Percentiles rank a stretch among this genome's conserved stretches.
These are phyloP conservation scores for Corythornis vintsioides DNA, from an alignment of 2,113 vertebrate genomes.

Conservation along the genomic window DNA sequence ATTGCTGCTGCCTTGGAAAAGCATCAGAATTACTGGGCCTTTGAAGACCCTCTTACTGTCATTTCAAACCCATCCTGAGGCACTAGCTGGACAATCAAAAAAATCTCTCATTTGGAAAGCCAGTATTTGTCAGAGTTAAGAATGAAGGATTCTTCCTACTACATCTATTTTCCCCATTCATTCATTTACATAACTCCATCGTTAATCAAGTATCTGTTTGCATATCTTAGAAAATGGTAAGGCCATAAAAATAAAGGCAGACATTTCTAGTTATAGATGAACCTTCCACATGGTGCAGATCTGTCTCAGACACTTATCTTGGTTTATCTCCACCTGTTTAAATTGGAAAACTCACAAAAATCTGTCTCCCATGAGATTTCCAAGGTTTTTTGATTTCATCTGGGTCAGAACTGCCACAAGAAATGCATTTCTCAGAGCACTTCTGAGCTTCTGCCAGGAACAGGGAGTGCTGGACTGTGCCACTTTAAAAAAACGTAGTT, in stretches of 20 bases:
- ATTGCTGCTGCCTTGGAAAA: background rate
- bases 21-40: background rate
- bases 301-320: slow-evolving; percentile 18
- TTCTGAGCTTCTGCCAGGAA: slow-evolving; percentile 55
- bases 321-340: slow-evolving; percentile 56
- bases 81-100: slow-evolving; percentile 31
- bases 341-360: slow-evolving; percentile 63
- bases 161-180: background rate
- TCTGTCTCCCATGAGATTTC: slow-evolving; percentile 33
- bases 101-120: slow-evolving; percentile 9
- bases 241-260: slow-evolving; percentile 18
- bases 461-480: slow-evolving; percentile 34
- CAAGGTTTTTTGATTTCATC: slow-evolving; percentile 24
- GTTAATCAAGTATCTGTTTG: background rate
- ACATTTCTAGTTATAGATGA: slow-evolving; percentile 5
- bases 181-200: slow-evolving; percentile 8
- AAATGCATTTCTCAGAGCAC: slow-evolving; percentile 24
- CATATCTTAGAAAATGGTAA: background rate
- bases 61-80: background rate
- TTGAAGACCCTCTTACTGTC: background rate
- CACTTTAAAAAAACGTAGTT: background rate
- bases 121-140: slow-evolving; percentile 3
- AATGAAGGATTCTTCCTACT: background rate
- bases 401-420: slow-evolving; percentile 33
- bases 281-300: background rate